These are phyloP conservation scores for Coelopa frigida DNA, from an alignment of 1,140 invertebrate species.

Conservation along the genomic window DNA sequence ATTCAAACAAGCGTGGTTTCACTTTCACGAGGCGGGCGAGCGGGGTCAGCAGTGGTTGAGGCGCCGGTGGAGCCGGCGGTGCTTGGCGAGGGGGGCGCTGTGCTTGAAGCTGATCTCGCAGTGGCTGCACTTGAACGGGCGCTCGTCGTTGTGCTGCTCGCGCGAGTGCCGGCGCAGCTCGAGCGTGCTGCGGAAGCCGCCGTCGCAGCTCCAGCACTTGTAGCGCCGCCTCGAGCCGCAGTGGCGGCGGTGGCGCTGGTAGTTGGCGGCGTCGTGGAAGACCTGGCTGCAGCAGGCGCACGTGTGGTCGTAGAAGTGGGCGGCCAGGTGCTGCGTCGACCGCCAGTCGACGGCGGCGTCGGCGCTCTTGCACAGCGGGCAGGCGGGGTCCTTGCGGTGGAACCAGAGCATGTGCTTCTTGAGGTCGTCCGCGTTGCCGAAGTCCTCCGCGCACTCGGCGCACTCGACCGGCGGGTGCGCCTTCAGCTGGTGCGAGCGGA, in stretches of 20 bases:
- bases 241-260: not conserved
- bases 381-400: conserved; percentile 1
- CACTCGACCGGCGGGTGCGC: conserved; percentile 3
- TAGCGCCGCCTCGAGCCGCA: not conserved
- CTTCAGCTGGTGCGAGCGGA: not conserved
- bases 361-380: not conserved
- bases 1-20: no score
- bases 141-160: not conserved
- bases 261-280: conserved; percentile 1
- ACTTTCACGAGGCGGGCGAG: no score
- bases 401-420: not conserved
- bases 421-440: conserved; percentile 8
- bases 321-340: not conserved
- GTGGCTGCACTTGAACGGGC: not conserved
- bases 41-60: no score
- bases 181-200: conserved; percentile 1
- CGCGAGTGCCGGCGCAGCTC: not conserved
- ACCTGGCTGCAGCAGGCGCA: not conserved
- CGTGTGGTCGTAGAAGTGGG: conserved; percentile 2
- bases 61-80: not conserved
- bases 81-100: not conserved
- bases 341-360: not conserved
- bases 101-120: conserved; percentile 3
- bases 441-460: not conserved
- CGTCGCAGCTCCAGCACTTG: not conserved